phyloP scores from a whole-genome alignment of 2,888 invertebrate species.

The Thera britannica region DNA sequence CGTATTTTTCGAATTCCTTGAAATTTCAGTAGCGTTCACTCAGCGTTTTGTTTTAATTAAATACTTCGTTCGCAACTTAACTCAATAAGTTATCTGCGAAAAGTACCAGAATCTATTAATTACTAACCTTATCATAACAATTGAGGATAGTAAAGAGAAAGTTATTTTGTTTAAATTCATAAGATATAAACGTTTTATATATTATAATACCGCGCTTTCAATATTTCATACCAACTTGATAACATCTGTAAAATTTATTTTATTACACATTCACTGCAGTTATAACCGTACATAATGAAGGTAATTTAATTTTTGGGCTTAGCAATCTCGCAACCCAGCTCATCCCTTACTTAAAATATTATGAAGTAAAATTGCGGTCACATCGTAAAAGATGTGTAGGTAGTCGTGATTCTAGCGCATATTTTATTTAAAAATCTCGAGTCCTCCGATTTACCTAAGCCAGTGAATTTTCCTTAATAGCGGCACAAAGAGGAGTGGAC shows the following conservation, averaged over 20 bases:
- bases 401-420: slow-evolving; percentile 34
- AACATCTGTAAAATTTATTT: slow-evolving; percentile 23
- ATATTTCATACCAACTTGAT: slow-evolving; percentile 8
- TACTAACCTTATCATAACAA: not conserved
- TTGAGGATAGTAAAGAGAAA: not conserved
- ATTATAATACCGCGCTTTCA: not conserved
- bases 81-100: not conserved
- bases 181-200: not conserved
- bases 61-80: not conserved
- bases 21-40: slow-evolving; percentile 28
- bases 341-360: slow-evolving; percentile 41
- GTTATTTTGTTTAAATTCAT: not conserved
- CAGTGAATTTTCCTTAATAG: slow-evolving; percentile 69
- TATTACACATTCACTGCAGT: slow-evolving; percentile 27
- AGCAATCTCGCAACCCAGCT: slow-evolving; percentile 24
- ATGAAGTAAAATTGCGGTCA: slow-evolving; percentile 43
- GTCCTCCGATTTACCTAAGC: slow-evolving; percentile 60
- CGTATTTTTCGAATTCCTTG: slow-evolving; percentile 41
- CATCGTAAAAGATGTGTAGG: slow-evolving; percentile 41
- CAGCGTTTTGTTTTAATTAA: slow-evolving; percentile 28
- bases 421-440: slow-evolving; percentile 48
- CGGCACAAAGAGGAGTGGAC: slow-evolving; percentile 66
- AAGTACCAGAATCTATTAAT: not conserved
- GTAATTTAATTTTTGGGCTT: slow-evolving; percentile 41
- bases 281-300: slow-evolving; percentile 34